Evolutionary conservation across 1,140 invertebrate species (phyloP).

Genomic region (Drosophila kurseongensis): DNA sequence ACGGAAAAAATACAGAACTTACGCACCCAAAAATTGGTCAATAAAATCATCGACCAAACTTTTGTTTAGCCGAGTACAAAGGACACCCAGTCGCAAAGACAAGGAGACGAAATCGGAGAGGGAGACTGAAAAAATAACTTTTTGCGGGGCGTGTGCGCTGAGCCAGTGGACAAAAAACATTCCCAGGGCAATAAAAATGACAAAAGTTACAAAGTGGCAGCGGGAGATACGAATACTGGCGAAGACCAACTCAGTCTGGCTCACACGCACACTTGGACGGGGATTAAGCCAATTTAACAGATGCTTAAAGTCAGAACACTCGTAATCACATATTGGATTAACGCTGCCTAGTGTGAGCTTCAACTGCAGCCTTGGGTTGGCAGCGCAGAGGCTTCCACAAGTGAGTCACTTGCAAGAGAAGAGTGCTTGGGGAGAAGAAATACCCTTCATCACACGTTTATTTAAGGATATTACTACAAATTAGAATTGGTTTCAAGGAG

Average conservation of each 20-base stretch:
- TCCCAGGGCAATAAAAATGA: constrained; percentile 83
- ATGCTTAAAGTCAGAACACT: constrained; percentile 59
- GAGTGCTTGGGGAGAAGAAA: not conserved
- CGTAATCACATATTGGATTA: constrained; percentile 76
- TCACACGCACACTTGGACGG: constrained; percentile 35
- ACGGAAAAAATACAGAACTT: constrained; percentile 57
- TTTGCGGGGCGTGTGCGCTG: constrained; percentile 62
- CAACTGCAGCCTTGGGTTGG: constrained; percentile 23
- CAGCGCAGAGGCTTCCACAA: constrained; percentile 12
- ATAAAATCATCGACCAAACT: constrained; percentile 82
- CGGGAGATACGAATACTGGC: constrained; percentile 63
- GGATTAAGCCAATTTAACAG: constrained; percentile 47
- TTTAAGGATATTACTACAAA: too few species aligned
- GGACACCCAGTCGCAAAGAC: constrained; percentile 61
- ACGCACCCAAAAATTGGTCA: constrained; percentile 82
- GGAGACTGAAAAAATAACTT: constrained; percentile 31
- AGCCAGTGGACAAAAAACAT: constrained; percentile 75
- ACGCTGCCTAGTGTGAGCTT: constrained; percentile 58
- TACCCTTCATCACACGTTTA: constrained; percentile 24
- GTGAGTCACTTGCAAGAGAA: constrained; percentile 33
- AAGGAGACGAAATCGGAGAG: constrained; percentile 19
- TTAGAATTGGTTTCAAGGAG: too few species aligned
- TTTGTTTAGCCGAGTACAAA: constrained; percentile 70
- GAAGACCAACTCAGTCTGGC: constrained; percentile 49
- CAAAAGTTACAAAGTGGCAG: constrained; percentile 82